Evolutionary conservation across 2,888 invertebrate genomes (phyloP).

Genomic region (Sarcophaga rosellei): DNA sequence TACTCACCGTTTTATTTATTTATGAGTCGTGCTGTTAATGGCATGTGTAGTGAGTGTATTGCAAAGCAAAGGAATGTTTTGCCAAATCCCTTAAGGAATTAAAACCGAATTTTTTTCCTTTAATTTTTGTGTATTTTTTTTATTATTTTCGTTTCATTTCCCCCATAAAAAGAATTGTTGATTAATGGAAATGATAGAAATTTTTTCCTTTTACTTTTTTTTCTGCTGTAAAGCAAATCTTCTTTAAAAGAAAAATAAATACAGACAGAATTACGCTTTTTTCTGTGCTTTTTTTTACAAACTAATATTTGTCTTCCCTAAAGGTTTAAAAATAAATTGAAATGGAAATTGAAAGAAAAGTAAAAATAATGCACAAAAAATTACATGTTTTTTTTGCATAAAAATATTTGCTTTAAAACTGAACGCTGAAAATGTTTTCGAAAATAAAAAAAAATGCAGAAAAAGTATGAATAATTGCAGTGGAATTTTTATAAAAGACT

Average conservation of each 20-base stretch:
- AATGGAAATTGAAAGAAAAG: too few species aligned
- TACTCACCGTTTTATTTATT: not conserved
- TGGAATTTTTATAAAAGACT: too few species aligned
- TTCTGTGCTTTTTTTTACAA: not conserved
- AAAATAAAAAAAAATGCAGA: too few species aligned
- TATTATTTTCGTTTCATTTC: not conserved
- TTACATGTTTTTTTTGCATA: not conserved
- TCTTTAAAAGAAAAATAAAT: not conserved
- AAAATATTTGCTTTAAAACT: not conserved
- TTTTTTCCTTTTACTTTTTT: not conserved
- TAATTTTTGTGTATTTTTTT: not conserved
- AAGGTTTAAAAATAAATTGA: too few species aligned
- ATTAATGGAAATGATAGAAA: slow-evolving; percentile 45
- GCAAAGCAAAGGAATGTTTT: not conserved
- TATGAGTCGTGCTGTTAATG: slow-evolving; percentile 16
- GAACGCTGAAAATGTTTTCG: too few species aligned
- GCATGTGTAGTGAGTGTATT: not conserved
- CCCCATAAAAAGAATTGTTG: slow-evolving; percentile 41
- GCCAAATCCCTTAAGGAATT: slow-evolving; percentile 50
- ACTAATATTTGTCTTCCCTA: not conserved
- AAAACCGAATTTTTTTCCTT: slow-evolving; percentile 19
- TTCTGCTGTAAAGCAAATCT: not conserved
- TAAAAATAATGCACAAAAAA: too few species aligned
- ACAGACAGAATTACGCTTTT: too few species aligned
- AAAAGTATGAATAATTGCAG: too few species aligned